phyloP scores from a whole-genome alignment of 2,113 vertebrate species.

The Benitochromis conjunctus region DNA sequence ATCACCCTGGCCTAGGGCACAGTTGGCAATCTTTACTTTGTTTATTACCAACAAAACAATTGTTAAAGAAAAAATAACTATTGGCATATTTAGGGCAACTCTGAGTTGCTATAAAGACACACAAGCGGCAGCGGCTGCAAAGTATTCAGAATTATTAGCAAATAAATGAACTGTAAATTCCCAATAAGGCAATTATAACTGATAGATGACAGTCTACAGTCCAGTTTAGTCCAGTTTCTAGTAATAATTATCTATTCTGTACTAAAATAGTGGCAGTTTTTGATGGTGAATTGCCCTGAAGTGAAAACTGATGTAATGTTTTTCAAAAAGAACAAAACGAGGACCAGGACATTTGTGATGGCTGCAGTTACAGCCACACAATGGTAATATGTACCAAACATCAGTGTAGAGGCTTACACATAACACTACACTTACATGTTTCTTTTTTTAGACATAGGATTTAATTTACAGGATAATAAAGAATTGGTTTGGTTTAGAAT shows the following conservation, averaged over 20 bases:
- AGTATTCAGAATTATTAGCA: not conserved
- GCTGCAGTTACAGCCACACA: no score
- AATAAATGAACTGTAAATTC: not conserved
- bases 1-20: not conserved
- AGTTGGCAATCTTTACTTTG: no score
- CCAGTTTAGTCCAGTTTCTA: not conserved
- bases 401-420: no score
- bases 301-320: not conserved
- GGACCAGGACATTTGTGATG: not conserved
- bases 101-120: not conserved
- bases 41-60: not conserved
- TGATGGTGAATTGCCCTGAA: not conserved
- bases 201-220: not conserved
- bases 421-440: no score
- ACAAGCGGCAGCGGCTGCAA: not conserved
- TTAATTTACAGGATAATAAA: no score
- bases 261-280: not conserved
- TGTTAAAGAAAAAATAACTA: not conserved
- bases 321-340: not conserved
- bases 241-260: not conserved
- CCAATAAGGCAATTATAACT: not conserved
- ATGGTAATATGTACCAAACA: no score
- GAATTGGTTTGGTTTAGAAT: no score
- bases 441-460: no score
- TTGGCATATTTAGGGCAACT: not conserved